These are phyloP conservation scores for Cheilosia variabilis DNA, from an alignment of 2,888 invertebrate genomes.

Conservation along the genomic window DNA sequence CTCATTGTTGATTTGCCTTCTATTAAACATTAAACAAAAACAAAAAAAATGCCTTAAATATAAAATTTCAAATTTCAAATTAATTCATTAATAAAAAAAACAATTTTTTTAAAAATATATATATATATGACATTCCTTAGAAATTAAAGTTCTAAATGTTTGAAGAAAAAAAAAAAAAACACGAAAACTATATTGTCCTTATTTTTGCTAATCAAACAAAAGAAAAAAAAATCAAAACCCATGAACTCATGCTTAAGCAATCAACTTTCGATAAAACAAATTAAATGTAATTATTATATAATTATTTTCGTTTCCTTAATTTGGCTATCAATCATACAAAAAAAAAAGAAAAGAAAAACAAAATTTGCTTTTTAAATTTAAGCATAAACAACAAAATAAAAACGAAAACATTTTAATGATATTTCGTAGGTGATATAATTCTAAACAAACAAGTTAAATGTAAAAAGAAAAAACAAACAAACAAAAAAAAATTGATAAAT, in stretches of 20 bases:
- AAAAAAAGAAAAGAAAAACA: conserved; percentile 23
- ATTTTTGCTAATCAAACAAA: conserved; percentile 32
- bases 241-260: conserved; percentile 50
- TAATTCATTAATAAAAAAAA: conserved; percentile 37
- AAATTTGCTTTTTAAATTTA: conserved; percentile 37
- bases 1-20: conserved; percentile 69
- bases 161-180: conserved; percentile 17
- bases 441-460: conserved; percentile 41
- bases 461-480: conserved; percentile 17
- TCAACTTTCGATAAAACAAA: conserved; percentile 37
- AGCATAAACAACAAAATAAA: conserved; percentile 28
- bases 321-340: conserved; percentile 53
- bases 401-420: conserved; percentile 59
- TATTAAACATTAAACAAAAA: conserved; percentile 35
- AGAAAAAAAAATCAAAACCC: neutral
- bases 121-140: conserved; percentile 63
- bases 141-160: conserved; percentile 62
- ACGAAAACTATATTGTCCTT: conserved; percentile 4
- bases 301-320: conserved; percentile 44
- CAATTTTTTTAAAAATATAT: conserved; percentile 32
- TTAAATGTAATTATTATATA: conserved; percentile 37
- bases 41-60: conserved; percentile 60
- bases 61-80: conserved; percentile 45
- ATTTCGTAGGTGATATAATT: conserved; percentile 74
- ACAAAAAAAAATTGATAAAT: conserved; percentile 55